Conservation (phyloP, 1,140 invertebrate genomes). For the Sminthurides bifidus region DNA sequence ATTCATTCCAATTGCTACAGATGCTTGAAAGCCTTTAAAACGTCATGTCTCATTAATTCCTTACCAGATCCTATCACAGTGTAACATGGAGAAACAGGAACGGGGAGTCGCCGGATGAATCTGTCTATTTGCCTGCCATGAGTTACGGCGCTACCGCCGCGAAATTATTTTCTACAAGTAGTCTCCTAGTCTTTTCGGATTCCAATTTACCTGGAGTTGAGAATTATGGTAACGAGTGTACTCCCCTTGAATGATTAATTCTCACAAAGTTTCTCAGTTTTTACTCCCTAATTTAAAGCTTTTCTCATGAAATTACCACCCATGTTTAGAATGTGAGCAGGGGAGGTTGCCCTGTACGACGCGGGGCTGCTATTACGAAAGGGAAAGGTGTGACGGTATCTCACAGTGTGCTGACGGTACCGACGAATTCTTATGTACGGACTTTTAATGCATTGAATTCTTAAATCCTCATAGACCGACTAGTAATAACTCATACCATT, state of each 20-base stretch:
- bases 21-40: background rate
- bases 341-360: conserved; percentile 30
- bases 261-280: no score
- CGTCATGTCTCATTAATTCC: background rate
- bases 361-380: conserved; percentile 34
- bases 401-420: conserved; percentile 37
- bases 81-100: conserved; percentile 35
- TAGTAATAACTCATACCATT: no score
- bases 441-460: background rate
- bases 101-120: conserved; percentile 36
- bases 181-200: conserved; percentile 40
- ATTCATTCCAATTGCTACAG: no score
- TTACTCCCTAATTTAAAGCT: no score
- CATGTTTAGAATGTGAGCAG: background rate
- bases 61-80: conserved; percentile 32
- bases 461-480: background rate
- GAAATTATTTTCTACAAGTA: conserved; percentile 37
- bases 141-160: conserved; percentile 38
- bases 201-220: conserved; percentile 30
- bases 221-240: background rate
- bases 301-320: background rate
- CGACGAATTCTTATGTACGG: conserved; percentile 41
- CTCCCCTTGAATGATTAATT: no score
- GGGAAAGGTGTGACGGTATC: conserved; percentile 38
- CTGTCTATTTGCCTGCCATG: conserved; percentile 36